phyloP scores from a whole-genome alignment of 2,113 vertebrate genomes.

The Delphinus delphis region DNA sequence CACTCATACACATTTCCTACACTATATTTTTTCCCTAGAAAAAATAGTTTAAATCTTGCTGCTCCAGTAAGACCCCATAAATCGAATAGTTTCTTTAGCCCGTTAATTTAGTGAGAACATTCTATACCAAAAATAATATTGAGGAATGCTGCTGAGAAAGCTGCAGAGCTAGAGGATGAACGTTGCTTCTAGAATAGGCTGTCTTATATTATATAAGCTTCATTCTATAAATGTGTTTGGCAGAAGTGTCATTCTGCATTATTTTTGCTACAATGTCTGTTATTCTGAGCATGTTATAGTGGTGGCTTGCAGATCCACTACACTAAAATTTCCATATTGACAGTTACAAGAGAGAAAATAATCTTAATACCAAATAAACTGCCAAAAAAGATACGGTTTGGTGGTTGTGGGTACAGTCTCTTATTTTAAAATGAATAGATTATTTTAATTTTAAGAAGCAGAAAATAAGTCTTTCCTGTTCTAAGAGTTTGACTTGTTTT shows the following conservation, averaged over 20 bases:
- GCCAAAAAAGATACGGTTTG: neutral
- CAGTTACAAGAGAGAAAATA: conserved; percentile 34
- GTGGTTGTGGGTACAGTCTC: neutral
- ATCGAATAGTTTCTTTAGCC: conserved; percentile 15
- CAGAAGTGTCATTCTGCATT: conserved; percentile 60
- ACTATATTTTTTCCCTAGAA: neutral
- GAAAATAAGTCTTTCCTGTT: conserved; percentile 26
- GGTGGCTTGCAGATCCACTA: conserved; percentile 22
- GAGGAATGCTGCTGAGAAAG: conserved; percentile 45
- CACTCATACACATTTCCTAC: neutral
- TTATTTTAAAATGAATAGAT: conserved; percentile 62
- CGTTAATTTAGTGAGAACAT: conserved; percentile 51
- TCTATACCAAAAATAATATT: conserved; percentile 48
- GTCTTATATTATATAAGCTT: conserved; percentile 53
- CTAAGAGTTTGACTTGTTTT: conserved; percentile 50
- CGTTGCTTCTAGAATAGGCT: conserved; percentile 3
- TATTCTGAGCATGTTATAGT: conserved; percentile 56
- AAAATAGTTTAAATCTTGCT: neutral
- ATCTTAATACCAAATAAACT: conserved; percentile 50
- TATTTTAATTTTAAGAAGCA: conserved; percentile 53
- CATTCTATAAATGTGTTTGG: conserved; percentile 59
- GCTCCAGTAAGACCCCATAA: neutral
- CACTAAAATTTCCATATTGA: conserved; percentile 57
- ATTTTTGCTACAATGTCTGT: conserved; percentile 59
- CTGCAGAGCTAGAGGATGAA: conserved; percentile 5